Base-by-base conservation (phyloP, 2,797 vertebrate genomes). In the Poecilia gillii region DNA sequence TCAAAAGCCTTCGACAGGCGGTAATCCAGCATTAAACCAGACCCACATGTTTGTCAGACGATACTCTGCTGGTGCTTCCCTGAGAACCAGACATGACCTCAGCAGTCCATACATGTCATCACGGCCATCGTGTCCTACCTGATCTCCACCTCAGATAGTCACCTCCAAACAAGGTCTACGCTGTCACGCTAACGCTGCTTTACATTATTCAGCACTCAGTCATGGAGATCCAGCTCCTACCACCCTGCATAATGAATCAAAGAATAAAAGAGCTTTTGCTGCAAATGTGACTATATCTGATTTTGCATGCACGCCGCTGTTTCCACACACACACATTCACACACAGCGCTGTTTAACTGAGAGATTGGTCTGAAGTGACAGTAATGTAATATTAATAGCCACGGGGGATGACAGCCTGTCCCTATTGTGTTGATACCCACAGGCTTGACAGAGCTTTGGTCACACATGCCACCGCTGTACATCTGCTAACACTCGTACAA, bases 321-420 rank as follows among this genome's bases (percentile, higher is more conserved):
- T 53, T 55, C 76, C 72, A 53, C 62, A 18, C 23, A 77, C 66
- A 33, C 55, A 41, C 57, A 75, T 46, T 75, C 79, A 78, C 82
- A 81, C 83, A 79, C 33, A 47, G 31, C 41, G 64, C 81, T 85
- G 85, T 91, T 93, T 93, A 93, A 91, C 91, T 81, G 87, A 88
- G 89, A 91, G 91, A 93, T 92, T 94, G 92, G 91, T 93, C 88
- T 94, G 92, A 94, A 93, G 91, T 93, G 93, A 94, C 92, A 94
- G 91, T 94, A 92, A 93, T 95, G 92, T 93, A 94, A 94, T 94
- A 94, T 94, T 94, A 91, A 95, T 94, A 93, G 92, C 91, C 91
- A 87, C 91, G 88, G 92, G 92, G 93, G 91, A 88, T 93, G 92
- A 89, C 93, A 90, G 90, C 90, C 87, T 88, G 90, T 92, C 93